Conservation (phyloP, 2,797 vertebrate genomes). For the Acipenser transmontanus region DNA sequence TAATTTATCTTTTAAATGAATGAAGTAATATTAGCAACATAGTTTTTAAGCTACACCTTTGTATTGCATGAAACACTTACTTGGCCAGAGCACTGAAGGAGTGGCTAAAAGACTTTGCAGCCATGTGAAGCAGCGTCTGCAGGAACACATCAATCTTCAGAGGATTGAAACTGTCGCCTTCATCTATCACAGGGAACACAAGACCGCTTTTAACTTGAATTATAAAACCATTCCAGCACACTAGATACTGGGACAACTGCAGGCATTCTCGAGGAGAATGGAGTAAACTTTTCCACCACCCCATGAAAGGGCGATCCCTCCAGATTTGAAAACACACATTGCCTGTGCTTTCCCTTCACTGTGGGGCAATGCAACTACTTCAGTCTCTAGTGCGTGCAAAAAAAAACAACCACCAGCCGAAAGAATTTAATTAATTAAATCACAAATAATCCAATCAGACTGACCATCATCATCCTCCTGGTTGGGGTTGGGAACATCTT, state of each 20-base stretch:
- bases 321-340: too few relatives aligned
- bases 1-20: conserved; percentile 1
- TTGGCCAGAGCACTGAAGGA: conserved; percentile 96
- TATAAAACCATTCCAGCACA: too few relatives aligned
- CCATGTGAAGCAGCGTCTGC: conserved; percentile 89
- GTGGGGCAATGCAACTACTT: too few relatives aligned
- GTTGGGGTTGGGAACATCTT: conserved; percentile 93
- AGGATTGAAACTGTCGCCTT: conserved; percentile 90
- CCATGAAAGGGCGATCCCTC: too few relatives aligned
- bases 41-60: too few relatives aligned
- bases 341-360: too few relatives aligned
- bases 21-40: background rate
- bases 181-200: conserved; percentile 64
- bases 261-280: too few relatives aligned
- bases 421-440: conserved; percentile 2
- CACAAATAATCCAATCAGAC: conserved; percentile 6
- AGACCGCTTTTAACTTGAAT: background rate
- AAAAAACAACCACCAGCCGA: too few relatives aligned
- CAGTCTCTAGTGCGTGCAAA: too few relatives aligned
- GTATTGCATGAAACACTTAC: conserved; percentile 59
- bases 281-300: too few relatives aligned
- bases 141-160: conserved; percentile 95
- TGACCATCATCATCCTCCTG: conserved; percentile 92
- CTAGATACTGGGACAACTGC: too few relatives aligned
- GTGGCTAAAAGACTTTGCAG: conserved; percentile 94